Evolutionary conservation across 1,140 invertebrate species (phyloP), one percentile per base, ranked within the genome.

Genomic region (Lasioglossum albipes): DNA sequence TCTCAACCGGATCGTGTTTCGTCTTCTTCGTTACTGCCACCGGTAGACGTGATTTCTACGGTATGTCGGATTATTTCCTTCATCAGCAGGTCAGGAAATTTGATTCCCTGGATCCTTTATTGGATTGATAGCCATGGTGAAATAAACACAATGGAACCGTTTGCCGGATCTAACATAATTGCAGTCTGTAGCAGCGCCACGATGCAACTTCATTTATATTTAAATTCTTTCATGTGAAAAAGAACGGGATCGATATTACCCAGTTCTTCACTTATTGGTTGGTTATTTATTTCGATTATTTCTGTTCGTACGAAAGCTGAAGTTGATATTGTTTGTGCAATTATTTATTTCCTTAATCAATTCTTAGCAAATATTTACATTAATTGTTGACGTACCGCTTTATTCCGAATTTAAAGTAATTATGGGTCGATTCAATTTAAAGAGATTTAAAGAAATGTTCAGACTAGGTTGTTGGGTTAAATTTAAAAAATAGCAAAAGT

Each of bases 61-160:
- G 2, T n/a, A 52, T 45, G 65, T 68, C 71, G 59, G 57, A 68
- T 82, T 78, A 59, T 27, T 82, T 78, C 45, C 45, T 68, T 20
- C 13, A 45, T 41, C 52, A 16, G 36, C 52, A 41, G 13, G 31
- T 59, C 41, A 62, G 52, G 45, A 81, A 71, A 70, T 75, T 59
- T 73, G 31, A 82, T 81, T 75, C 61, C 22, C 45, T 22, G 64
- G 45, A 42, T 57, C 49, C 66, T 45, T 72, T 73, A 73, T 73
- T 42, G 27, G 57, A 18, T 68, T 16, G 36, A 42, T 36, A 54
- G 69, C 20, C 36, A 45, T 12, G 27, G 42, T 36, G 52, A 22
- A 61, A 57, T 45, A 20, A 45, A 67, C 42, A 45, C 18, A 7
- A 77, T n/a, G 31, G 22, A 49, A n/a, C 22, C 22, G 9, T 7